Evolutionary conservation across 2,888 invertebrate genomes (phyloP).

Genomic region (Drosophila siamana): DNA sequence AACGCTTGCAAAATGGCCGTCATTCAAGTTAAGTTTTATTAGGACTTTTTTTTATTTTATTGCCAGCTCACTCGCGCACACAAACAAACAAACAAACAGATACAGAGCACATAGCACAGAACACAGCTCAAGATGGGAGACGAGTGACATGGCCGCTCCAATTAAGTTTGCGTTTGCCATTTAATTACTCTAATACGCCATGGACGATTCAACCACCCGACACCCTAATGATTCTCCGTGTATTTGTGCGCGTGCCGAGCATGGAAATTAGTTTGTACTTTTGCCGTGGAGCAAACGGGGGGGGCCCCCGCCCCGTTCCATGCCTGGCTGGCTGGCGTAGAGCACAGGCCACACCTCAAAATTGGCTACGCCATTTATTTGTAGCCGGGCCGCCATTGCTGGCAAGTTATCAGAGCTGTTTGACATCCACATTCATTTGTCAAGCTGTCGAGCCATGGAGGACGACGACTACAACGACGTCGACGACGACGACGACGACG

Average conservation of each 20-base stretch:
- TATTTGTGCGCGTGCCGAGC: constrained; percentile 75
- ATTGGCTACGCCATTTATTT: constrained; percentile 74
- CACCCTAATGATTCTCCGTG: constrained; percentile 31
- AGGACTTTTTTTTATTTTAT: constrained; percentile 74
- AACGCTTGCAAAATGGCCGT: constrained; percentile 62
- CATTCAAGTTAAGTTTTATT: constrained; percentile 80
- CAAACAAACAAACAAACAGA: no score
- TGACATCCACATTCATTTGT: constrained; percentile 82
- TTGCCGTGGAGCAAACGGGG: constrained; percentile 18
- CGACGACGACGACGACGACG: constrained; percentile 23
- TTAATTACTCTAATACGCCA: constrained; percentile 83
- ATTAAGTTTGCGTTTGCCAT: constrained; percentile 82
- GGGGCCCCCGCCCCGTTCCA: constrained; percentile 7
- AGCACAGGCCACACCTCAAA: constrained; percentile 70
- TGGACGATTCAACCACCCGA: constrained; percentile 27
- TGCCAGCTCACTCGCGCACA: constrained; percentile 44
- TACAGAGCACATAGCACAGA: no score
- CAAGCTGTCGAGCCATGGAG: constrained; percentile 60
- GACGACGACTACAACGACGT: constrained; percentile 5
- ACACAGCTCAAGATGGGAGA: constrained; percentile 2
- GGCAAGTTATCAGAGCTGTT: constrained; percentile 79
- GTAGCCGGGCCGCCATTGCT: constrained; percentile 66
- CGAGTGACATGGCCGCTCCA: constrained; percentile 61
- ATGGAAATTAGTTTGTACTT: constrained; percentile 77
- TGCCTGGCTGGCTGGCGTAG: neutral